A percentile compares a stretch with the other conserved stretches of the same genome.
phyloP scores from a whole-genome alignment of 2,113 vertebrate genomes.

The Apistogramma diplotaenia region DNA sequence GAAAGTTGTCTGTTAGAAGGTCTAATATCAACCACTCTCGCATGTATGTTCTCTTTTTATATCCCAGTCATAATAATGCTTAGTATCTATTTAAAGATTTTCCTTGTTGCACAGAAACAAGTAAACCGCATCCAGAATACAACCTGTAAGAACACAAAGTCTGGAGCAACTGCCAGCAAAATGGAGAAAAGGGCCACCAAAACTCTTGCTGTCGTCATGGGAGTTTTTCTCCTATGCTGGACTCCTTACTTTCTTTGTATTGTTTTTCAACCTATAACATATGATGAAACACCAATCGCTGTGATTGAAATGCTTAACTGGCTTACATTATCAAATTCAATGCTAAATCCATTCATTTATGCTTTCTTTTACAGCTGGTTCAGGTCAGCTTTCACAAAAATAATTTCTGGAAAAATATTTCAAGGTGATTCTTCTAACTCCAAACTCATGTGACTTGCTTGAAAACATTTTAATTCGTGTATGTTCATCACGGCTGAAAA shows the following conservation, averaged over 20 bases:
- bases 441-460: neutral
- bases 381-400: neutral
- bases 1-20: neutral
- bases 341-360: slow-evolving; percentile 41
- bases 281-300: neutral
- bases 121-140: slow-evolving; percentile 14
- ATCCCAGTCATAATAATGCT: slow-evolving; percentile 22
- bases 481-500: neutral
- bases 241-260: slow-evolving; percentile 17
- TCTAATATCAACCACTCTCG: neutral
- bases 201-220: slow-evolving; percentile 18
- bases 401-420: slow-evolving; percentile 7
- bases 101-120: slow-evolving; percentile 32
- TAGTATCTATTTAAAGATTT: slow-evolving; percentile 36
- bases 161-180: neutral
- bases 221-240: slow-evolving; percentile 22
- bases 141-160: neutral
- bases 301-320: slow-evolving; percentile 23
- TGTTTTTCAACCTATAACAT: neutral
- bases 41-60: slow-evolving; percentile 16
- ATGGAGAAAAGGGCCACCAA: slow-evolving; percentile 35
- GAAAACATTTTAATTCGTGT: neutral
- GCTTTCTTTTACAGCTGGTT: slow-evolving; percentile 24
- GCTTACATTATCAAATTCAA: slow-evolving; percentile 43
- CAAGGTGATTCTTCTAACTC: neutral